These are phyloP conservation scores for Sarcophaga subvicina DNA, from an alignment of 2,888 invertebrate species.

Conservation along the genomic window DNA sequence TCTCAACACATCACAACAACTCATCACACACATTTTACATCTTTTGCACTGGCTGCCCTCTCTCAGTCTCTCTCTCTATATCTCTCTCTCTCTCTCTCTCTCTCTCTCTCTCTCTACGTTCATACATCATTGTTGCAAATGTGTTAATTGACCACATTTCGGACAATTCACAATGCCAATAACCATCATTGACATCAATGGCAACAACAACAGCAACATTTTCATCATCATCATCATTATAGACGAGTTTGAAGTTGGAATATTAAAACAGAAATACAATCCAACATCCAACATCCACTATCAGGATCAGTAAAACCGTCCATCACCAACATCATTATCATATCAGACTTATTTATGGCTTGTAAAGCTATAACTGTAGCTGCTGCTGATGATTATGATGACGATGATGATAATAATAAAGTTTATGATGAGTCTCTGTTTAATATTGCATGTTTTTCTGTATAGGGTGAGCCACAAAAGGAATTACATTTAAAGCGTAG, in stretches of 20 bases:
- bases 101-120: background rate
- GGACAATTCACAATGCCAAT: conserved; percentile 66
- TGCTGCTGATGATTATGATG: conserved; percentile 15
- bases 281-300: background rate
- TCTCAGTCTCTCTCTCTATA: background rate
- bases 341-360: conserved; percentile 15
- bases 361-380: conserved; percentile 12
- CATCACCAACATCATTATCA: conserved; percentile 35
- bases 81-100: background rate
- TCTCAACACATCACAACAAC: conserved; percentile 40
- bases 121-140: conserved; percentile 73
- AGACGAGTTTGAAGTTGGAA: background rate
- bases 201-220: conserved; percentile 13
- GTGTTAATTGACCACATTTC: conserved; percentile 80
- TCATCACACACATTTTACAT: conserved; percentile 56
- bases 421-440: conserved; percentile 31
- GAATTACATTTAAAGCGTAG: too few relatives aligned
- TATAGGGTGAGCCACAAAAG: background rate
- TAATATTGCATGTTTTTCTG: conserved; percentile 31
- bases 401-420: conserved; percentile 1
- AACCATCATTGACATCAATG: conserved; percentile 12
- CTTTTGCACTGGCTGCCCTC: too few relatives aligned
- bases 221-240: conserved; percentile 36
- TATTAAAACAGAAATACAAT: background rate
- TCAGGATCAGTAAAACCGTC: background rate